phyloP scores from a whole-genome alignment of 2,113 vertebrate genomes.

The Melospiza melodia region DNA sequence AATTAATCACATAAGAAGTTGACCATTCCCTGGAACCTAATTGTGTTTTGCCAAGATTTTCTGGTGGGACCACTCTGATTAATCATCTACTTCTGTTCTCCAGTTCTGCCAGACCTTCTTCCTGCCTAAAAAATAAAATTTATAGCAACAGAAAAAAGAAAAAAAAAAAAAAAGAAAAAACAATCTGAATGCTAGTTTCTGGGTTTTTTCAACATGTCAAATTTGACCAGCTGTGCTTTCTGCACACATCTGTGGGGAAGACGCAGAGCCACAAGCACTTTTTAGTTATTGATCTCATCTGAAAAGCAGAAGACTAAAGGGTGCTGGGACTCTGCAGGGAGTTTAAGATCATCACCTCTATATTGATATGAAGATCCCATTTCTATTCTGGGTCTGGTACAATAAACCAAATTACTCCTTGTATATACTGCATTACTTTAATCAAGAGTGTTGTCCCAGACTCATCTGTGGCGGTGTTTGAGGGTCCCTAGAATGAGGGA shows the following conservation, averaged over 20 bases:
- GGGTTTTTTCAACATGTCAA: neutral
- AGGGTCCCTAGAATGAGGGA: no score
- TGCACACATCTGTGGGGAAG: neutral
- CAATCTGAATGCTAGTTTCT: neutral
- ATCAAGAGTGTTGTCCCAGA: neutral
- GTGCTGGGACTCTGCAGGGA: neutral
- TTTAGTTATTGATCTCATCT: neutral
- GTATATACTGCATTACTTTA: neutral
- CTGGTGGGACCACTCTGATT: neutral
- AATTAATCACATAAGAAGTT: neutral
- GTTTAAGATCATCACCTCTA: neutral
- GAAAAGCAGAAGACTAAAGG: neutral
- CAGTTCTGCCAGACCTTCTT: neutral
- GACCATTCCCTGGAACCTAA: neutral
- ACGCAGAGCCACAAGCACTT: neutral
- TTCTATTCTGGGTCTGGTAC: neutral
- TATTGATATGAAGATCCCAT: neutral
- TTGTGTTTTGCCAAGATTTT: neutral
- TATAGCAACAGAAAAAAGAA: neutral
- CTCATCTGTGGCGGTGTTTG: neutral
- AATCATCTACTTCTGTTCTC: slow-evolving; percentile 11
- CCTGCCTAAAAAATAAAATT: neutral
- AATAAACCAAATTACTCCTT: neutral
- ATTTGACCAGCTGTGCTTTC: neutral
- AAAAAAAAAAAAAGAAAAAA: neutral